These are phyloP conservation scores for Chiroxiphia lanceolata DNA, from an alignment of 2,797 vertebrate species.

Conservation along the genomic window DNA sequence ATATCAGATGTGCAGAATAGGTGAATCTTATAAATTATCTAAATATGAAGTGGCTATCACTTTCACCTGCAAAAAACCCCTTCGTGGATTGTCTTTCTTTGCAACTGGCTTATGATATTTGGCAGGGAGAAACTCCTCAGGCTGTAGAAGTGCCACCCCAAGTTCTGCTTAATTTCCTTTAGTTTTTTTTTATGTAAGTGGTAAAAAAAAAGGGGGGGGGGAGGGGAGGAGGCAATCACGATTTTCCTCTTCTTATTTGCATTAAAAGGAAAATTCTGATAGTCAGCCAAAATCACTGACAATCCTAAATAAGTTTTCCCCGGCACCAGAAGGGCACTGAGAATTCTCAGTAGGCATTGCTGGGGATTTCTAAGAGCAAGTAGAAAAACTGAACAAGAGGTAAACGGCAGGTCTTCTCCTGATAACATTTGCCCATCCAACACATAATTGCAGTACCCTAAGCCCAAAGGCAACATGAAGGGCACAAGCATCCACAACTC, in stretches of 20 bases:
- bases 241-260: not conserved
- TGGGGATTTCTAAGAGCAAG: not conserved
- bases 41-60: not conserved
- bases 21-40: not conserved
- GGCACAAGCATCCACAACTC: not conserved
- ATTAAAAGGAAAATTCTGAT: not conserved
- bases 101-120: not conserved
- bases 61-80: not conserved
- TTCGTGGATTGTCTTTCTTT: not conserved
- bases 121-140: not conserved
- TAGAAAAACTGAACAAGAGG: not conserved
- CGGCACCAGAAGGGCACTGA: not conserved
- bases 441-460: not conserved
- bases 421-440: not conserved
- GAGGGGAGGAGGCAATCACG: fast-evolving
- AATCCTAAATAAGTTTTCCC: not conserved
- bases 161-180: not conserved
- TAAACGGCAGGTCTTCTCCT: not conserved
- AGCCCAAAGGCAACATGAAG: not conserved
- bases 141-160: not conserved
- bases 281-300: not conserved
- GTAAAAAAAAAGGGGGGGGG: not conserved
- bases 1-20: not conserved
- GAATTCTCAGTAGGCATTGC: not conserved
- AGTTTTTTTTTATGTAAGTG: not conserved